These are phyloP conservation scores for Sarcophaga bullata DNA, from an alignment of 1,140 invertebrate genomes.

Conservation along the genomic window DNA sequence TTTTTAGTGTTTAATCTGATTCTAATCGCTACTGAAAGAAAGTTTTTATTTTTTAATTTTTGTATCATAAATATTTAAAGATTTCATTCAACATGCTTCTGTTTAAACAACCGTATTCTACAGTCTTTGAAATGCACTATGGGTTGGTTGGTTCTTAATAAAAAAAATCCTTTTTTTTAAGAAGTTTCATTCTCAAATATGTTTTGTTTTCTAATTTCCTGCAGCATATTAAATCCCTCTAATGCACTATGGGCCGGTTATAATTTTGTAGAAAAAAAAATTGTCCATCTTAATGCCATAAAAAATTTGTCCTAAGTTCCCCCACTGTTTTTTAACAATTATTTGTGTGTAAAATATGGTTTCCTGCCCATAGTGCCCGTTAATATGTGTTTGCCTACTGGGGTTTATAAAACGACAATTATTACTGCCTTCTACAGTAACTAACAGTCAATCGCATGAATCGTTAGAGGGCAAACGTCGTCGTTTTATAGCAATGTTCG, in stretches of 20 bases:
- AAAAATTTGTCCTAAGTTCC: background rate
- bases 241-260: no score
- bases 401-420: conserved; percentile 24
- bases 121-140: no score
- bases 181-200: background rate
- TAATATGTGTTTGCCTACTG: background rate
- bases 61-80: no score
- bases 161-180: background rate
- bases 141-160: no score
- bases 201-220: background rate
- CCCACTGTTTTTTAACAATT: background rate
- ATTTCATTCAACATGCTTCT: no score
- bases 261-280: background rate
- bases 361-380: background rate
- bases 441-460: conserved; percentile 1
- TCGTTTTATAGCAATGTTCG: background rate
- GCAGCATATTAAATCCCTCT: background rate
- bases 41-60: no score
- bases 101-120: no score
- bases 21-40: no score
- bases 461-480: background rate
- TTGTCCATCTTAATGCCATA: background rate
- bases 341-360: background rate
- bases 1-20: no score
- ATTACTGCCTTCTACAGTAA: background rate